Evolutionary conservation across 2,113 vertebrate genomes (phyloP).

Genomic region (Theropithecus gelada): DNA sequence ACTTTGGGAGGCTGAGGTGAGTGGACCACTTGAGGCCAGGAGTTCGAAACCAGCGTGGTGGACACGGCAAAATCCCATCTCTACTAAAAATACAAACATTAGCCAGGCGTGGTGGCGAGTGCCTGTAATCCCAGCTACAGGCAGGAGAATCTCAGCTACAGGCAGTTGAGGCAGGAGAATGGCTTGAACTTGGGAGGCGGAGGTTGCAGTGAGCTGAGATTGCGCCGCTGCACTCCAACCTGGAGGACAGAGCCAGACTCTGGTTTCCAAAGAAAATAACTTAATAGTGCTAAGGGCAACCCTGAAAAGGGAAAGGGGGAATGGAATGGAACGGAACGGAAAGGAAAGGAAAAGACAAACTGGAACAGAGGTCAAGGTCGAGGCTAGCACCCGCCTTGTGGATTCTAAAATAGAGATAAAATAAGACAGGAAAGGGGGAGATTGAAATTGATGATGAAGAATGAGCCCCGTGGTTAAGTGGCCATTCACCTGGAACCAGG

Average conservation of each 20-base stretch:
- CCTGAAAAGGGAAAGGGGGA: neutral
- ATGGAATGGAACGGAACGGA: neutral
- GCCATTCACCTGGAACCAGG: accelerated
- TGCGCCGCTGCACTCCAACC: too few relatives aligned
- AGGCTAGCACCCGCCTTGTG: neutral
- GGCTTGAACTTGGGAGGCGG: neutral
- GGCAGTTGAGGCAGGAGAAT: neutral
- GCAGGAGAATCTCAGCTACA: neutral
- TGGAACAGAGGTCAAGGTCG: neutral
- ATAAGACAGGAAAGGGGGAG: neutral
- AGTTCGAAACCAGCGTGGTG: neutral
- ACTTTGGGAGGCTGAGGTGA: too few relatives aligned
- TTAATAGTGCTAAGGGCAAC: neutral
- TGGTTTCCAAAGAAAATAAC: neutral
- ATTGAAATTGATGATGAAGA: neutral
- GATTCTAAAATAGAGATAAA: neutral
- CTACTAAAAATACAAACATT: neutral
- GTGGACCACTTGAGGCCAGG: too few relatives aligned
- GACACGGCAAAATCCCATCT: neutral
- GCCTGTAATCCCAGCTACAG: neutral
- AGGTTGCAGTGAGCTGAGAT: neutral
- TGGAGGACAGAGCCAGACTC: neutral
- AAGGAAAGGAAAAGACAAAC: neutral
- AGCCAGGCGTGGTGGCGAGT: accelerated
- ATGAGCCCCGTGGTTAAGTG: neutral